A percentile compares a stretch with the other conserved stretches of the same genome.
phyloP scores from a whole-genome alignment of 2,797 vertebrate genomes.

The Anomalospiza imberbis region DNA sequence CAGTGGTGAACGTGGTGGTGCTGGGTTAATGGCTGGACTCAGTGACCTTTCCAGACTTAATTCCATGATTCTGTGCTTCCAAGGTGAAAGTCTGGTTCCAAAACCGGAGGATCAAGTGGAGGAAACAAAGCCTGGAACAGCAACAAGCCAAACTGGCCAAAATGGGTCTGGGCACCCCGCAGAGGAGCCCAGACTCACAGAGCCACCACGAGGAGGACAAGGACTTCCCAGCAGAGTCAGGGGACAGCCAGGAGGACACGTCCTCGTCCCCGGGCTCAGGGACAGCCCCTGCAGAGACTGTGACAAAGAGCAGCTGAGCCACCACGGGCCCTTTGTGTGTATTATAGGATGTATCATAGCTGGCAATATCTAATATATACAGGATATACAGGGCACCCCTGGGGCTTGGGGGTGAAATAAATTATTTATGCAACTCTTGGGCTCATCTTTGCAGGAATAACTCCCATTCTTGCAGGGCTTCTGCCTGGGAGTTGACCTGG shows the following conservation, averaged over 20 bases:
- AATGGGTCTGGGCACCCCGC: conserved; percentile 72
- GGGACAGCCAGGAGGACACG: conserved; percentile 1
- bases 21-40: no score
- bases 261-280: background rate
- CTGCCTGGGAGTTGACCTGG: background rate
- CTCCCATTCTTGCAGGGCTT: fast-evolving
- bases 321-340: fast-evolving
- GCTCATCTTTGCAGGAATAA: background rate
- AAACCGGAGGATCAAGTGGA: conserved; percentile 86
- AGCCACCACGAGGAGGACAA: conserved; percentile 65
- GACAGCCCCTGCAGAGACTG: background rate
- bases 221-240: conserved; percentile 66
- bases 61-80: background rate
- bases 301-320: background rate
- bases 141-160: conserved; percentile 83
- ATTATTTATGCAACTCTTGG: background rate
- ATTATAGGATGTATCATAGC: background rate
- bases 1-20: fast-evolving
- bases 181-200: conserved; percentile 77
- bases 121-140: conserved; percentile 87
- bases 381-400: background rate
- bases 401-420: background rate
- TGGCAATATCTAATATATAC: background rate
- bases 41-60: fast-evolving
- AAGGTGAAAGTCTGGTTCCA: conserved; percentile 89